Base-by-base conservation (phyloP, 1,140 invertebrate species). In the Leptestheria dahalacensis region DNA sequence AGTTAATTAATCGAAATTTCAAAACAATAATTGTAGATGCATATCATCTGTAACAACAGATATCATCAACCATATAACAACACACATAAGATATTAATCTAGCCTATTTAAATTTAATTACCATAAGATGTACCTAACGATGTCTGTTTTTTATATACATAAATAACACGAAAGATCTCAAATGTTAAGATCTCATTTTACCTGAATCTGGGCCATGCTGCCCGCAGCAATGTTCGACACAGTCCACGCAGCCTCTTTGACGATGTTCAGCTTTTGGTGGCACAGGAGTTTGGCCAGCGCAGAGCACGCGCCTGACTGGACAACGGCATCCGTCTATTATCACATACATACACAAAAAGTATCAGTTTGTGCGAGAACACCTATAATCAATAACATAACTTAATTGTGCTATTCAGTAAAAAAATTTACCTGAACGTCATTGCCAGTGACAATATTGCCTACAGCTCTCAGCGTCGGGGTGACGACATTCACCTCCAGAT, bases 301-400 rank as follows among this genome's bases (percentile, higher is more conserved):
- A 3, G 77, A 74, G 4, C 98, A 74, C 58, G 83, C 89, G 11
- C 85, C 88, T 54, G 82, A 81, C 54, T 82, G 75, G 21, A 99
- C 80, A 6, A 97, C 91, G 11, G 82, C 75, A 70, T 99, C 92
- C 12, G 96, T 99, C 80, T 97, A 81, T n/a, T n/a, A n/a, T n/a
- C n/a, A n/a, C n/a, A n/a, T n/a, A n/a, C n/a, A n/a, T n/a, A n/a
- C n/a, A n/a, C n/a, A n/a, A n/a, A n/a, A n/a, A n/a, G n/a, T n/a
- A n/a, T n/a, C n/a, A n/a, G n/a, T n/a, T n/a, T n/a, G n/a, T n/a
- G n/a, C n/a, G n/a, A n/a, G n/a, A n/a, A n/a, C n/a, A n/a, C n/a
- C n/a, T n/a, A n/a, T n/a, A n/a, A n/a, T n/a, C n/a, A n/a, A n/a
- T n/a, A n/a, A n/a, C n/a, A n/a, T n/a, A n/a, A n/a, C n/a, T n/a